Evolutionary conservation across 2,888 invertebrate species (phyloP), one percentile per base, ranked within the genome.

Genomic region (Nomada fabriciana): DNA sequence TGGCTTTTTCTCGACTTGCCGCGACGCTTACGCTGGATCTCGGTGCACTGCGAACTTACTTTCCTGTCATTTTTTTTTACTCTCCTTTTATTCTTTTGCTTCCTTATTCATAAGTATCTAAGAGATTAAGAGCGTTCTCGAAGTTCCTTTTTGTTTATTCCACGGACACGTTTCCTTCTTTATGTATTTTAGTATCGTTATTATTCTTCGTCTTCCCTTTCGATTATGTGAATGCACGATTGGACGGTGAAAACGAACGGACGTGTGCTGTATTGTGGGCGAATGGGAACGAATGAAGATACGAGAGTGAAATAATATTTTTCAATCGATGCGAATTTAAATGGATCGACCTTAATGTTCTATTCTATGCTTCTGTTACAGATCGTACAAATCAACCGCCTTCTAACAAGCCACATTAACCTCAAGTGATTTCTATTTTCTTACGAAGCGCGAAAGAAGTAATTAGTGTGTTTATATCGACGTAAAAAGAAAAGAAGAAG

Each of bases 361-460:
- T 2, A 4, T 23, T 42, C 11, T 15, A 10, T 25, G 18, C n/a
- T 50, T 86, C 64, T 92, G 92, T 94, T 94, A 78, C 94, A 94
- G 94, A 94, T 94, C 94, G 94, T 94, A 94, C 94, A 94, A 94
- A 94, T 94, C 92, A 93, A 94, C 91, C 93, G 94, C 94, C 94
- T 94, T 94, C 93, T 90, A 93, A 93, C 92, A 93, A 94, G 93
- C 94, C 93, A 94, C 93, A 91, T 93, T 93, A 94, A 94, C 94
- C 94, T 94, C 94, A 94, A 94, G 94, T 93, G 94, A 94, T 94
- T 94, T 94, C 92, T 94, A 94, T 94, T 94, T 94, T 94, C 93
- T 92, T 94, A 94, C 92, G 91, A 93, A 92, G 89, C 90, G 90
- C 89, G 86, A 90, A 89, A 89, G 85, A 88, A 89, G 83, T 86